phyloP scores from a whole-genome alignment of 64 coral and sea anemone species.

The Platygyra sinensis region DNA sequence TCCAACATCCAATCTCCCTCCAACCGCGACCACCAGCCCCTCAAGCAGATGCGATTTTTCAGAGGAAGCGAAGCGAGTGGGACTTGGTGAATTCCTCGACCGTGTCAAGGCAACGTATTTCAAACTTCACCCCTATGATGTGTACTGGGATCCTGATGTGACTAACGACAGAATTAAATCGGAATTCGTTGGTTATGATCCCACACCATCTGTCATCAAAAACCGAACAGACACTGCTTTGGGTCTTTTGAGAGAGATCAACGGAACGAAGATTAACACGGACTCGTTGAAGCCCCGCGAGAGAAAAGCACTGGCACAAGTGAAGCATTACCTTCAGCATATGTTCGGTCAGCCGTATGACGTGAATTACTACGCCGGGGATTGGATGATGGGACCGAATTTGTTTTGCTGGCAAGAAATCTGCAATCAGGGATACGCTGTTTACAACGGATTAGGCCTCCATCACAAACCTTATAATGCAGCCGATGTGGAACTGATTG shows the following conservation, averaged over 20 bases:
- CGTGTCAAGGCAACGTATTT: conserved; percentile 35
- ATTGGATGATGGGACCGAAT: conserved; percentile 53
- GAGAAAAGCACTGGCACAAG: conserved; percentile 42
- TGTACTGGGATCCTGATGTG: not conserved
- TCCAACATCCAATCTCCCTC: not conserved
- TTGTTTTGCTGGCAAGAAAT: conserved; percentile 47
- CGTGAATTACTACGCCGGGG: too few relatives aligned
- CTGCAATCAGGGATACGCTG: not conserved
- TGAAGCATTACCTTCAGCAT: conserved; percentile 45
- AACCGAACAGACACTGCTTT: conserved; percentile 15
- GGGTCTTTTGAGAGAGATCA: conserved; percentile 26
- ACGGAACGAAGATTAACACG: not conserved
- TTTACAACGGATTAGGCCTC: not conserved
- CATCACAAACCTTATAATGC: conserved; percentile 58
- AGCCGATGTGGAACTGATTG: conserved; percentile 34
- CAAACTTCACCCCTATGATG: conserved; percentile 12
- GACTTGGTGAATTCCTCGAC: conserved; percentile 16
- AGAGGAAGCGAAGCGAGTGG: not conserved
- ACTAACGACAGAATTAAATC: not conserved
- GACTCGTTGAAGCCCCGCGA: conserved; percentile 46
- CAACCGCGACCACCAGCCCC: not conserved
- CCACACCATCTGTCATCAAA: not conserved
- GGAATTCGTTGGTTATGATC: conserved; percentile 24
- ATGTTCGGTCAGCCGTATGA: conserved; percentile 52
- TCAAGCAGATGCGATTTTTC: not conserved